Evolutionary conservation across 2,888 invertebrate species (phyloP), one percentile per base, ranked within the genome.

Genomic region (Synanthedon andrenaeformis): DNA sequence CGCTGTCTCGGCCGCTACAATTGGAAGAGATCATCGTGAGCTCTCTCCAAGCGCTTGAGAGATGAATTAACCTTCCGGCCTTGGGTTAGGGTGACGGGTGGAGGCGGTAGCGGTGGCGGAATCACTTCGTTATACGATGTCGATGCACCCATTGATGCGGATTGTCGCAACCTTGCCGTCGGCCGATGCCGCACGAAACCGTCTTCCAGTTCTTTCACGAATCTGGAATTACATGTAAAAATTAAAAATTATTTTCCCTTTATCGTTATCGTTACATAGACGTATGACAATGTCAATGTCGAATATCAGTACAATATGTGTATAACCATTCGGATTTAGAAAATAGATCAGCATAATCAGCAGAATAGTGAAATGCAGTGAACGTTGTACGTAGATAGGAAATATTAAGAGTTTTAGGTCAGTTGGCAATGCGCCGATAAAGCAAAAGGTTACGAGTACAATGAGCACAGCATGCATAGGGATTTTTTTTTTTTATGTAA

Each of bases 1-100:
- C 86, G 86, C 86, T 79, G 82, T 63, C 66, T 79, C 78, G 79
- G 73, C 77, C 90, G 93, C 93, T 96, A 96, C 92, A 96, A 93
- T 83, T 96, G 95, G 79, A 96, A 96, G 73, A 96, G 91, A 76
- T 96, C 96, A 67, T 96, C 96, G 73, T 96, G 96, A 70, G 94
- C 92, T 66, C 93, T 90, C 82, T 96, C 95, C 60, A 95, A 89
- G 67, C 94, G 91, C 75, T 93, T 92, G 60, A 96, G 80, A 4
- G 96, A 96, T 60, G 91, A 93, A 74, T 93, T 92, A 23, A 96
- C 92, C 67, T 92, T 91, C 62, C 92, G 90, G 42, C 95, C 94
- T 76, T 95, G 94, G 45, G 95, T 94, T 69, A 94, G 92, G 42
- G 94, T 91, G n/a, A 89, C 86, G 23, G 92, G 89, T 67, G 89